These are phyloP conservation scores for Neria commutata DNA, from an alignment of 2,888 invertebrate genomes.

Conservation along the genomic window DNA sequence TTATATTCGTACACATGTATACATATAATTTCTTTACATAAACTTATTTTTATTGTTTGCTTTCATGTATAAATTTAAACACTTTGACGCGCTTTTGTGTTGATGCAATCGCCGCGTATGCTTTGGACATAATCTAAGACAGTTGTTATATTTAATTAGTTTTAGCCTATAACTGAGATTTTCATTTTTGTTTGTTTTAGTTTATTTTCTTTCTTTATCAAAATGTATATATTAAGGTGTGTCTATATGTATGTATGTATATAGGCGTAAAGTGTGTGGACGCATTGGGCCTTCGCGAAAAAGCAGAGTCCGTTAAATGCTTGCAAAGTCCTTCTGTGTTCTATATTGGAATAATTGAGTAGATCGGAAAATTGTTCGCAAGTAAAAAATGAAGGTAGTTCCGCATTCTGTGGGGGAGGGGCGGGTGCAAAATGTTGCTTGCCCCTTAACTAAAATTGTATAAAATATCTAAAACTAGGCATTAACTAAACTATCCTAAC, in stretches of 20 bases:
- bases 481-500: constrained; percentile 26
- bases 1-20: constrained; percentile 37
- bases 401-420: not conserved
- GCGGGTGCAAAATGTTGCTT: too few species aligned
- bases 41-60: constrained; percentile 37
- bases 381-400: not conserved
- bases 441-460: too few species aligned
- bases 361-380: too few species aligned
- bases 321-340: not conserved
- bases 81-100: constrained; percentile 25
- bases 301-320: too few species aligned
- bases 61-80: constrained; percentile 26
- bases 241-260: constrained; percentile 6
- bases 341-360: not conserved
- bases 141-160: constrained; percentile 10
- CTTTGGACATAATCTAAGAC: too few species aligned
- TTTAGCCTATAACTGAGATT: constrained; percentile 38
- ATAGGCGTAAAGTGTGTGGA: too few species aligned
- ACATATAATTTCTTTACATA: constrained; percentile 20
- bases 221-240: not conserved
- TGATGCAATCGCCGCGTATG: not conserved
- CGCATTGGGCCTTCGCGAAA: too few species aligned
- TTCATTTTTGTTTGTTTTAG: constrained; percentile 3
- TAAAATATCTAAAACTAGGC: not conserved
- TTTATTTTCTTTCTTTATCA: not conserved